These are phyloP conservation scores for Circaetus gallicus DNA, from an alignment of 2,113 vertebrate genomes.

Conservation along the genomic window DNA sequence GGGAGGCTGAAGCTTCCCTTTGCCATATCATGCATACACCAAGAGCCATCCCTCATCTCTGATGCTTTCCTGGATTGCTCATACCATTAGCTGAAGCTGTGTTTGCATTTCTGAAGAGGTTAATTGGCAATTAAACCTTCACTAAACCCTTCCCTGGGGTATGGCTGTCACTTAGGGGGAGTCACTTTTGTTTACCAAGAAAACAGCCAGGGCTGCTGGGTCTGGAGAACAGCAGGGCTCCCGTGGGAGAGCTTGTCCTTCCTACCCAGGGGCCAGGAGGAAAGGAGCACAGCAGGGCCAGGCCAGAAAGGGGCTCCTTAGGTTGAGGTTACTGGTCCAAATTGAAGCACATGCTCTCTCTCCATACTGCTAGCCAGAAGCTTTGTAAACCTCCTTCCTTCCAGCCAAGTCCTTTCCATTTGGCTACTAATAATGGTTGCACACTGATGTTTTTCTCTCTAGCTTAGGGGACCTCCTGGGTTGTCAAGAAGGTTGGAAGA, in stretches of 20 bases:
- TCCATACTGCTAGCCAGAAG: not conserved
- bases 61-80: not conserved
- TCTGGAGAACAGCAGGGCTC: not conserved
- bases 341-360: not conserved
- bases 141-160: not conserved
- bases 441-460: not conserved
- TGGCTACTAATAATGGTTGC: not conserved
- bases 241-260: not conserved
- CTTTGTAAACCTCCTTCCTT: not conserved
- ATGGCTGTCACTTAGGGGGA: not conserved
- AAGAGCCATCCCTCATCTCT: not conserved
- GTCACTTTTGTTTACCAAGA: not conserved
- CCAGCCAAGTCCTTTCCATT: not conserved
- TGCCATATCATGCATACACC: not conserved
- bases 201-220: not conserved
- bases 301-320: not conserved
- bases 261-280: not conserved
- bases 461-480: not conserved
- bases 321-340: not conserved
- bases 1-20: not conserved
- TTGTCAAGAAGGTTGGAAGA: not conserved
- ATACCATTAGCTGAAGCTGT: not conserved
- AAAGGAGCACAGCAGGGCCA: not conserved
- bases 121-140: not conserved
- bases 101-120: not conserved